Evolutionary conservation across 2,797 vertebrate genomes (phyloP).

Genomic region (Rhynchotus rufescens): DNA sequence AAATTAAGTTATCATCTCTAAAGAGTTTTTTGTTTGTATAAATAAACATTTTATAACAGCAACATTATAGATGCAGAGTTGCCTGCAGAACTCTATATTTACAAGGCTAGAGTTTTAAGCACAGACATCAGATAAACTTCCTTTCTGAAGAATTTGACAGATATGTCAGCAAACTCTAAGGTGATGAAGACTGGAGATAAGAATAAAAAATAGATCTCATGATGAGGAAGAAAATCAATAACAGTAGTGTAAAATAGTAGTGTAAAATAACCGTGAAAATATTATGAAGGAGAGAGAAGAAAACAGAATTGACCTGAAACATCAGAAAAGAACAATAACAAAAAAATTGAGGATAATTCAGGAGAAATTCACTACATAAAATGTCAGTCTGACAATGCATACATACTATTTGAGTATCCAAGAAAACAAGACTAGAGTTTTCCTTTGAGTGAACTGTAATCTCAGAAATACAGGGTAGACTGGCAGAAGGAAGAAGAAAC

Average conservation of each 20-base stretch:
- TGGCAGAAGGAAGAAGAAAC: background rate
- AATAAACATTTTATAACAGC: background rate
- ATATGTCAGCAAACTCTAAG: background rate
- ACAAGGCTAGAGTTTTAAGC: background rate
- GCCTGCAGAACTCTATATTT: background rate
- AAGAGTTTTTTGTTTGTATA: background rate
- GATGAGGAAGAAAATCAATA: background rate
- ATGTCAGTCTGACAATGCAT: background rate
- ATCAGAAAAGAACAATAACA: background rate
- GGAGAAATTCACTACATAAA: background rate
- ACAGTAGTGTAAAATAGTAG: background rate
- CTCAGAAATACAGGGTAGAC: background rate
- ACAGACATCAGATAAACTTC: background rate
- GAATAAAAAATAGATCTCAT: background rate
- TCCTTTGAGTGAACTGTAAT: background rate
- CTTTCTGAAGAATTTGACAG: background rate
- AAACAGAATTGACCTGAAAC: background rate
- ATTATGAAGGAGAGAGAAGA: background rate
- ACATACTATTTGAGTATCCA: background rate
- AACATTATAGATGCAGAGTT: background rate
- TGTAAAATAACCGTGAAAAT: background rate
- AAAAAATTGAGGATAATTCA: background rate
- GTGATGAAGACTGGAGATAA: background rate
- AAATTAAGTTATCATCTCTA: background rate
- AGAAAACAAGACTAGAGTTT: background rate